Evolutionary conservation across 64 coral and sea anemone species (phyloP), one percentile per base, ranked within the genome.

Genomic region (Porites lutea): DNA sequence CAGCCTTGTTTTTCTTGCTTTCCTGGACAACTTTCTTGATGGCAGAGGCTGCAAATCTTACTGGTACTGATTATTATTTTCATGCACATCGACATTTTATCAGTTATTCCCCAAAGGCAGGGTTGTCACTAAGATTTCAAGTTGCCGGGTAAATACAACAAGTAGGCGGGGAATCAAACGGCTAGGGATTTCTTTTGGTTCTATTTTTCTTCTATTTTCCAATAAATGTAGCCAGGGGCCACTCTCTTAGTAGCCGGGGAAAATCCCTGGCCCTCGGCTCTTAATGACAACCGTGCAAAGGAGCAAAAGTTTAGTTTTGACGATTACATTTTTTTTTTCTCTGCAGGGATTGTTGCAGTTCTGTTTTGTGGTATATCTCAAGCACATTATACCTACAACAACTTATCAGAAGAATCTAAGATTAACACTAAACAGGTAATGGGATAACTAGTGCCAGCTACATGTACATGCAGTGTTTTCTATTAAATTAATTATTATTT

Each of bases 11-110:
- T 83, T 99, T 99, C 79, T 48, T 99, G 59, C 88, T 99, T 27
- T 99, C 97, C 11, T 99, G 97, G 97, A 96, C 94, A 27, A 99
- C 97, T 13, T 99, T 99, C 71, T 82, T 99, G 9, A 99, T 99
- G 97, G 97, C 97, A 58, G 97, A 99, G 54, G 97, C 97, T 18
- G 94, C 97, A 62, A 92, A 92, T 53, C 66, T 99, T 48, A 99
- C 97, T 71, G 97, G 97, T 99, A 94, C 16, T n/a, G 52, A 8
- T 19, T 75, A 18, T 14, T 66, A 68, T 57, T 57, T 57, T 6
- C 12, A 5, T 57, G 12, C 3, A 57, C 27, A 12, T 57, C 54
- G 5, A 4, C 5, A 57, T 12, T 37, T 37, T 37, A 37, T 37
- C 27, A 37, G 27, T 37, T 37, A 37, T 37, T 37, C 27, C 1